Evolutionary conservation across 2,113 vertebrate species (phyloP), one percentile per base, ranked within the genome.

Genomic region (Xenus cinereus): DNA sequence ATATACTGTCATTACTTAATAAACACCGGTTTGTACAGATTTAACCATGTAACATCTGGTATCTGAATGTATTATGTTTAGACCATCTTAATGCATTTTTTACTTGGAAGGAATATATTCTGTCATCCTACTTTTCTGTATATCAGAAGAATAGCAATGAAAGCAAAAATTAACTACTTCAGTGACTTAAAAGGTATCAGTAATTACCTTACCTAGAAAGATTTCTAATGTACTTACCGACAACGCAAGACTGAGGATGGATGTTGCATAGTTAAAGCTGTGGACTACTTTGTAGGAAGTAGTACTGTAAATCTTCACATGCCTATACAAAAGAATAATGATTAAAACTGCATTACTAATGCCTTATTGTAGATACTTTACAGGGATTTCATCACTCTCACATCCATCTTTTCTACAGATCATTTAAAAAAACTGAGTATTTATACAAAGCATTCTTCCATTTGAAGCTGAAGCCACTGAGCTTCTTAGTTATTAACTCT

Each of bases 261-360:
- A 99, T 18, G 99, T 98, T 27, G 99, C 98, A 27, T 99, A 99
- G 94, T 99, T 98, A 95, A 99, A 99, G 97, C 98, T 99, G 96
- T 99, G 99, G 28, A 99, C 99, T 62, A 99, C 99, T 98, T 99
- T 99, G 90, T 99, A 99, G 81, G 98, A 99, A 78, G 98, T 98
- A 48, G 99, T 99, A 96, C 98, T 99, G 95, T 99, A 99, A 33
- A 99, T 98, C 97, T 99, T 99, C 59, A 99, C 98, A 53, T 99
- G 99, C 97, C 99, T 99, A 93, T 18, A 94, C 4, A 92, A 60
- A 91, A 92, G 4, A 97, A 53, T 82, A 81, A 89, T 51, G 7
- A 73, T 92, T 74, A 96, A n/a, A 95, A 73, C 10, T 11, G 13
- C 2, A 1, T 73, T 53, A 84, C 4, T 50, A 64, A 68, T n/a